A percentile compares a stretch with the other conserved stretches of the same genome.
These are phyloP conservation scores for Therioaphis trifolii DNA, from an alignment of 2,888 invertebrate species.

Conservation along the genomic window DNA sequence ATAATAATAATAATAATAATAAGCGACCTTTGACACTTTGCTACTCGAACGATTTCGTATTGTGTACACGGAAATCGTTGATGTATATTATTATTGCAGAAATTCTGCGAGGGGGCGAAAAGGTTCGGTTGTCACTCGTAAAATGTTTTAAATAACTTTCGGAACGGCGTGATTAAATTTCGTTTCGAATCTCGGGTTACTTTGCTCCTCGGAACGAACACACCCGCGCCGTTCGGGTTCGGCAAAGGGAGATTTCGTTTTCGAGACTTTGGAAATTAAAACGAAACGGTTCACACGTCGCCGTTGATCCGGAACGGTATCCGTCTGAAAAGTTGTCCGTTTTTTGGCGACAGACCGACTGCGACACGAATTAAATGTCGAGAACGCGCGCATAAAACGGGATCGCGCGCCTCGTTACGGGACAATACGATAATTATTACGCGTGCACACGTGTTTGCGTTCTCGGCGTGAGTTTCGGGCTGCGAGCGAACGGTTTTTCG, in stretches of 20 bases:
- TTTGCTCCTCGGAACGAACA: neutral
- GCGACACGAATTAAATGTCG: neutral
- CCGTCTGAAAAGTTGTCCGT: neutral
- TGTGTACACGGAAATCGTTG: slow-evolving; percentile 10
- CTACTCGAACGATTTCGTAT: neutral
- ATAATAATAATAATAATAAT: too few species aligned
- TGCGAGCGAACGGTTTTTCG: too few species aligned
- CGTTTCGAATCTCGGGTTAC: slow-evolving; percentile 13
- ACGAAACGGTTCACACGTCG: slow-evolving; percentile 20
- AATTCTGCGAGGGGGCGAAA: slow-evolving; percentile 10
- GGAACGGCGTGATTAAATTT: slow-evolving; percentile 38
- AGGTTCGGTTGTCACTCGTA: slow-evolving; percentile 38
- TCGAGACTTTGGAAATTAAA: slow-evolving; percentile 26
- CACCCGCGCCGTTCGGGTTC: slow-evolving; percentile 2
- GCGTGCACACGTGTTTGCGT: too few species aligned
- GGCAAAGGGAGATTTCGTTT: slow-evolving; percentile 19
- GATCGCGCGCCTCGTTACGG: too few species aligned
- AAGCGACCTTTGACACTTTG: neutral
- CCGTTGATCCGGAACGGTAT: slow-evolving; percentile 17
- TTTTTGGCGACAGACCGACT: neutral
- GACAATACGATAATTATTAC: too few species aligned
- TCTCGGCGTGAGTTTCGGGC: too few species aligned
- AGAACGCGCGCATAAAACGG: too few species aligned
- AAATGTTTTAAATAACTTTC: slow-evolving; percentile 41
- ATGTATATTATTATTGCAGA: neutral